Evolutionary conservation across 2,113 vertebrate genomes (phyloP).

Genomic region (Oreocharis arfaki): DNA sequence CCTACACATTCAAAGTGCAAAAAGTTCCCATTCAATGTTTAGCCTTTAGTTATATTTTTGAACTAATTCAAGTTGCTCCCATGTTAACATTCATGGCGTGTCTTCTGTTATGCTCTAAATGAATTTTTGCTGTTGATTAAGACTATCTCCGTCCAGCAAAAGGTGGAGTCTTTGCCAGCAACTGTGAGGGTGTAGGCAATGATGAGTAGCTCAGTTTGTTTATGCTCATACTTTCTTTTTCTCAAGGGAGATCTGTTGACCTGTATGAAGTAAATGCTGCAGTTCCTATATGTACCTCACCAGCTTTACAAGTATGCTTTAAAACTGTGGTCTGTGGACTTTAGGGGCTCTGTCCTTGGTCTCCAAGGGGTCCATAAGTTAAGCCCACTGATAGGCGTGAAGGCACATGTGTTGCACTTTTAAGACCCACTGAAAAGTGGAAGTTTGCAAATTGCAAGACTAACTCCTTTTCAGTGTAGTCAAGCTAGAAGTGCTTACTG

Average conservation of each 20-base stretch:
- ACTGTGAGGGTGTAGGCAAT: constrained; percentile 22
- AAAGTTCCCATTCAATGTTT: neutral
- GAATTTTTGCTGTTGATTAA: constrained; percentile 61
- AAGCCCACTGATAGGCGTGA: neutral
- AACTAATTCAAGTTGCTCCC: neutral
- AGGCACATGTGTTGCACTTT: neutral
- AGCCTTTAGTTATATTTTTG: neutral
- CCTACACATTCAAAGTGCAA: neutral
- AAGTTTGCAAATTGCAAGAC: neutral
- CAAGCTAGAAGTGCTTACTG: neutral
- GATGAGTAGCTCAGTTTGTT: neutral
- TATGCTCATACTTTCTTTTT: neutral
- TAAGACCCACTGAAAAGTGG: neutral
- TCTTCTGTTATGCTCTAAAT: constrained; percentile 33
- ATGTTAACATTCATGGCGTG: neutral
- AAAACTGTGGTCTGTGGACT: neutral
- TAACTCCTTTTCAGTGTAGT: neutral
- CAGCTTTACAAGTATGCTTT: neutral
- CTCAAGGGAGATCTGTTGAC: neutral
- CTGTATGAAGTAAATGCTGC: neutral
- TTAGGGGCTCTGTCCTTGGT: neutral
- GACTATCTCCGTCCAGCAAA: constrained; percentile 40
- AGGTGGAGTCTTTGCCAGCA: constrained; percentile 40
- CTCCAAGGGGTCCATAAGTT: neutral
- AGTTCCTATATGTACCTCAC: neutral